Evolutionary conservation across 2,888 invertebrate species (phyloP).

Genomic region (Tachystola acroxantha): DNA sequence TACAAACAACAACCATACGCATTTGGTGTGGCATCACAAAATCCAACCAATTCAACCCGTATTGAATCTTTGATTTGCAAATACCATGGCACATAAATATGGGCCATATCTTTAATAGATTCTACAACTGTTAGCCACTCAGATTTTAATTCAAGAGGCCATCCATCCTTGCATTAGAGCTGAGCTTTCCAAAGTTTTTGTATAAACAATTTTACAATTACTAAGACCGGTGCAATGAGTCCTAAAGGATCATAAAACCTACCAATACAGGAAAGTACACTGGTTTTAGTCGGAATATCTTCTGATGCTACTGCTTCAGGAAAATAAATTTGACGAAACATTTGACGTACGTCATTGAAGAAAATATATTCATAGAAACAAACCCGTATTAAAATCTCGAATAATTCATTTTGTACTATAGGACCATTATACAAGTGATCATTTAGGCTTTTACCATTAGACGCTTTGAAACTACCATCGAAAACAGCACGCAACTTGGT

Average conservation of each 20-base stretch:
- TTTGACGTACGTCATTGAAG: background rate
- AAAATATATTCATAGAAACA: background rate
- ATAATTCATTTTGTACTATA: constrained; percentile 1
- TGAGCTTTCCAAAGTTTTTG: constrained; percentile 1
- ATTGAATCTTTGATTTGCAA: background rate
- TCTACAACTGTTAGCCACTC: background rate
- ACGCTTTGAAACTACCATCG: background rate
- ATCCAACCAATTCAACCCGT: background rate
- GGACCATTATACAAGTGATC: background rate
- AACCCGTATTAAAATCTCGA: constrained; percentile 1
- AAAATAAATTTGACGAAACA: background rate
- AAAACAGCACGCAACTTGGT: background rate
- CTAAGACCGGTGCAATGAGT: background rate
- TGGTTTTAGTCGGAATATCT: background rate
- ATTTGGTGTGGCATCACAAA: background rate
- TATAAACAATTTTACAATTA: constrained; percentile 1
- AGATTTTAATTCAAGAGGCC: background rate
- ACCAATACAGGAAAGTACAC: constrained; percentile 1
- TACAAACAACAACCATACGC: constrained; percentile 12
- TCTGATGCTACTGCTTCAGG: background rate
- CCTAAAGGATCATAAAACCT: constrained; percentile 6
- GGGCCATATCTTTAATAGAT: no score
- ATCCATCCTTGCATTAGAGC: background rate
- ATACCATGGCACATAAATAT: background rate
- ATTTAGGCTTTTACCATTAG: background rate